These are phyloP conservation scores for Naja naja DNA, from an alignment of 2,113 vertebrate species.

Conservation along the genomic window DNA sequence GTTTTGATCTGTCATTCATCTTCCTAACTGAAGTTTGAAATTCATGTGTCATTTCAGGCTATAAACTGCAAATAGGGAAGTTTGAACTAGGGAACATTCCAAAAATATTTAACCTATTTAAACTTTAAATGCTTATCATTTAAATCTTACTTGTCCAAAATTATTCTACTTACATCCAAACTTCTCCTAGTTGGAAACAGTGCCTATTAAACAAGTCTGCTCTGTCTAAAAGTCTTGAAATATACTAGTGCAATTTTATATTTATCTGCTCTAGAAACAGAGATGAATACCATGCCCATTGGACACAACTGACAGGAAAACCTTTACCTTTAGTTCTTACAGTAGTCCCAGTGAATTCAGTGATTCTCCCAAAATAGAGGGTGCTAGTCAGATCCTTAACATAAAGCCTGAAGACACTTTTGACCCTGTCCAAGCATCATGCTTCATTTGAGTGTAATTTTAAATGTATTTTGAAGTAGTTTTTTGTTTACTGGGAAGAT, in stretches of 20 bases:
- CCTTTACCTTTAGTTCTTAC: neutral
- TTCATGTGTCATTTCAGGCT: neutral
- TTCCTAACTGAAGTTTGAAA: neutral
- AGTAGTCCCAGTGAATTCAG: neutral
- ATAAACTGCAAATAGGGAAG: neutral
- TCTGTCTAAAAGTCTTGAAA: neutral
- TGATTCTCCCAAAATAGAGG: neutral
- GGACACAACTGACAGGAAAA: neutral
- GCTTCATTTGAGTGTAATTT: neutral
- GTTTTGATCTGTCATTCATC: neutral
- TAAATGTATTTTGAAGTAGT: neutral
- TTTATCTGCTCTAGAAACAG: neutral
- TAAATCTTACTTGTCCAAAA: constrained; percentile 11
- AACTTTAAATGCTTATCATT: neutral
- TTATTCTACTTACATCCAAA: neutral
- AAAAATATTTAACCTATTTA: neutral
- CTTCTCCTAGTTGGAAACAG: neutral
- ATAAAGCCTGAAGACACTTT: neutral
- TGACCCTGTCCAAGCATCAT: neutral
- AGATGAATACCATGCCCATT: neutral
- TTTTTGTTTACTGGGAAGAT: neutral
- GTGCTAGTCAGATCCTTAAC: neutral
- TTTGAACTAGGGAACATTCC: neutral
- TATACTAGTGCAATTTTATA: neutral
- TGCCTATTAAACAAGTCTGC: neutral